A percentile compares a stretch with the other conserved stretches of the same genome.
phyloP scores from a whole-genome alignment of 2,113 vertebrate genomes.

The Odontesthes bonariensis region DNA sequence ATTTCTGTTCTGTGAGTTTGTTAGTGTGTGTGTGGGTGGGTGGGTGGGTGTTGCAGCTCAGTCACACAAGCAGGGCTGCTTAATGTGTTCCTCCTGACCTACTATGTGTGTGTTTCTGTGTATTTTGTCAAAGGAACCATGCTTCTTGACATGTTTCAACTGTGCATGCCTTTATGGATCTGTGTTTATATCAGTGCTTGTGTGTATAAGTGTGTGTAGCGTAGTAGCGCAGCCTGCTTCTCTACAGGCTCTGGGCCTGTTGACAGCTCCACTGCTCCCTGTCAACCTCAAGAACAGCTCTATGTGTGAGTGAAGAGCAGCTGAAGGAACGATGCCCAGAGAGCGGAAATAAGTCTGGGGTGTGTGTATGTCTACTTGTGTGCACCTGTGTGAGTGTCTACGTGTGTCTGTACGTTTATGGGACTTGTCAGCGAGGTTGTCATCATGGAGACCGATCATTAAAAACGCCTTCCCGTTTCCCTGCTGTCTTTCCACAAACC shows the following conservation, averaged over 20 bases:
- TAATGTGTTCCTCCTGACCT: conserved; percentile 42
- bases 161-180: conserved; percentile 34
- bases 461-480: conserved; percentile 18
- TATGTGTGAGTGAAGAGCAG: conserved; percentile 73
- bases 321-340: conserved; percentile 63
- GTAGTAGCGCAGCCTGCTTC: conserved; percentile 49
- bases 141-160: conserved; percentile 64
- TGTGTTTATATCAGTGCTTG: conserved; percentile 51
- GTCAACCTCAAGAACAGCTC: conserved; percentile 73
- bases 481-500: conserved; percentile 40
- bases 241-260: conserved; percentile 64
- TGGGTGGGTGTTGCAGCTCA: conserved; percentile 28
- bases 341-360: conserved; percentile 35
- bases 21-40: conserved; percentile 17
- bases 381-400: conserved; percentile 7
- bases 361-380: conserved; percentile 23
- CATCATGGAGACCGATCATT: conserved; percentile 33
- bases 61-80: conserved; percentile 19
- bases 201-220: conserved; percentile 39
- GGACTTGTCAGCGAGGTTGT: conserved; percentile 36
- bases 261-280: conserved; percentile 77
- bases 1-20: conserved; percentile 40
- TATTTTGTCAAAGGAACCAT: conserved; percentile 46
- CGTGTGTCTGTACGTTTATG: conserved; percentile 48
- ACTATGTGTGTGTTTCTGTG: conserved; percentile 41